Evolutionary conservation across 2,888 invertebrate genomes (phyloP), one percentile per base, ranked within the genome.

Genomic region (Caenorhabditis wallacei): DNA sequence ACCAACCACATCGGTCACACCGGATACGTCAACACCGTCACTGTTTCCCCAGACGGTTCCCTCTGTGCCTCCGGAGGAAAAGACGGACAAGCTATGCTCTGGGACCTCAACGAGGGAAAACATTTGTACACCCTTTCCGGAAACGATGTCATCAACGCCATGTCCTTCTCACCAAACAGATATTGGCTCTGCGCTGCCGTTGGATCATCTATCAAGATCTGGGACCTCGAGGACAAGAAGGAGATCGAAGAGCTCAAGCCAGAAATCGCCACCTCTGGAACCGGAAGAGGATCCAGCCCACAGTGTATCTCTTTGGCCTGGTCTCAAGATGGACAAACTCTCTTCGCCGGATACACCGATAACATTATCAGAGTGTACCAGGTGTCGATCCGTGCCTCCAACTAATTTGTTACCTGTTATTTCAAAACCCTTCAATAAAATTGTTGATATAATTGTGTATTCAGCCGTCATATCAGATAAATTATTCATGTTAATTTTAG

Each of bases 101-200:
- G 98, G 99, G 99, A 99, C 93, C 94, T 99, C 92, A 98, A 98
- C 93, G 99, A 99, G 92, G 98, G 97, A 94, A 98, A 99, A 94
- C 98, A 98, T 93, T 94, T 99, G 92, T 98, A 99, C 94, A 98
- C 98, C 16, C 94, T 99, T 92, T 97, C 98, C 92, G 98, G 98
- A 93, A 97, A 97, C 93, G 98, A 98, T 92, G 96, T 96, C 93
- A 98, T 99, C 94, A 98, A 97, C 91, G 96, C 98, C 5, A 94
- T 99, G 91, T 97, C 97, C 95, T 99, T 99, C 95, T 97, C 97
- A 86, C 99, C 99, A 85, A 99, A 99, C 94, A 92, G 88, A 84
- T 99, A 99, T 92, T 99, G 99, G 99, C 94, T 99, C 87, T 99
- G 99, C 93, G 99, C 98, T 92, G 99, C 99, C 24, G 98, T 96